Conservation (phyloP, 2,888 invertebrate species). For the Sminthurinus aureus region DNA sequence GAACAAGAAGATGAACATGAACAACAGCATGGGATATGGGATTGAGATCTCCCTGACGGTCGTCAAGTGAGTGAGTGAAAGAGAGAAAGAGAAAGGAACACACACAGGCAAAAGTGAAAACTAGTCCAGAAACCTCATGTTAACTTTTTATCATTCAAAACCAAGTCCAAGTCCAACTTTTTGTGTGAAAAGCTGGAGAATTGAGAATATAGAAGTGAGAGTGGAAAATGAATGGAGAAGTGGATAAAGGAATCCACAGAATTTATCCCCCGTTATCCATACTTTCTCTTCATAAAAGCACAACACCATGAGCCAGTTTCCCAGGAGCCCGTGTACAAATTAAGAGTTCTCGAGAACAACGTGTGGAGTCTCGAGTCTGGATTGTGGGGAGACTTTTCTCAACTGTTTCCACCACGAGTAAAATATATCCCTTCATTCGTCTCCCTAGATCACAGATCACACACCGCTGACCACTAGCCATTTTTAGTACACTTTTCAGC, state of each 20-base stretch:
- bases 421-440: too few species aligned
- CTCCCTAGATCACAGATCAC: too few species aligned
- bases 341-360: not conserved
- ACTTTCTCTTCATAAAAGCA: slow-evolving; percentile 13
- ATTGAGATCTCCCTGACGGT: not conserved
- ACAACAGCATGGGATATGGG: too few species aligned
- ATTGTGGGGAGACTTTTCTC: too few species aligned
- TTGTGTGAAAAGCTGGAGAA: not conserved
- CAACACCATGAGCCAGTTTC: slow-evolving; percentile 18
- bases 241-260: not conserved
- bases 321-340: not conserved
- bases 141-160: slow-evolving; percentile 33
- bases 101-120: not conserved
- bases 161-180: slow-evolving; percentile 17
- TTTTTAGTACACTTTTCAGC: too few species aligned
- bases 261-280: not conserved
- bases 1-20: slow-evolving; percentile 9
- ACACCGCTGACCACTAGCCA: too few species aligned
- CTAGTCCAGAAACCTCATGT: slow-evolving; percentile 19
- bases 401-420: too few species aligned
- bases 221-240: not conserved
- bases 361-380: too few species aligned
- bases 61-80: not conserved
- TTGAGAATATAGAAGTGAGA: not conserved
- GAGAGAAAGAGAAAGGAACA: not conserved